Evolutionary conservation across 2,888 invertebrate species (phyloP).

Genomic region (Pyrrhosoma nymphula): DNA sequence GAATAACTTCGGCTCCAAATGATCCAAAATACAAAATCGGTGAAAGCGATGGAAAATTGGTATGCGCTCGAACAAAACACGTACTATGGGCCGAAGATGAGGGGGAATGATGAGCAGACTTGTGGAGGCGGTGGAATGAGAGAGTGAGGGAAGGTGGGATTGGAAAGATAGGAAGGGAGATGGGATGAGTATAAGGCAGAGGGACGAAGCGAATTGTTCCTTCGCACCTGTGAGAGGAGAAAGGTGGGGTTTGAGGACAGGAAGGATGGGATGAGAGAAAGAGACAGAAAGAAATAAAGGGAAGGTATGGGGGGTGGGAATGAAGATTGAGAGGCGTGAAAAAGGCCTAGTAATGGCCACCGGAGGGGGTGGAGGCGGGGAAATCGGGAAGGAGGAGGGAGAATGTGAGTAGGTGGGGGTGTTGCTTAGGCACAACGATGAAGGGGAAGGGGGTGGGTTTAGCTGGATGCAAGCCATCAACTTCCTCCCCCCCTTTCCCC

Average conservation of each 20-base stretch:
- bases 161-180: too few species aligned
- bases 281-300: background rate
- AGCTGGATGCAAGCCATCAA: background rate
- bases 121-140: background rate
- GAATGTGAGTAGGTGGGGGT: too few species aligned
- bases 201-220: slow-evolving; percentile 23
- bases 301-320: background rate
- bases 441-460: background rate
- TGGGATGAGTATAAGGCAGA: background rate
- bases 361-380: background rate
- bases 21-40: background rate
- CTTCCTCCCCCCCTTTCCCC: background rate
- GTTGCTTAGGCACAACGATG: too few species aligned
- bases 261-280: background rate
- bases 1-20: too few species aligned
- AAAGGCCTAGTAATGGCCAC: slow-evolving; percentile 61
- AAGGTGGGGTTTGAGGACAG: background rate
- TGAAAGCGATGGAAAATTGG: background rate
- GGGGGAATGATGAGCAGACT: background rate
- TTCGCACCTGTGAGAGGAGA: slow-evolving; percentile 49
- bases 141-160: background rate
- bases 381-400: background rate
- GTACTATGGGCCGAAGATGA: background rate
- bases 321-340: slow-evolving; percentile 65
- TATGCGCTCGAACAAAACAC: background rate